Conservation (phyloP, 1,140 invertebrate species). For the Aphis gossypii region DNA sequence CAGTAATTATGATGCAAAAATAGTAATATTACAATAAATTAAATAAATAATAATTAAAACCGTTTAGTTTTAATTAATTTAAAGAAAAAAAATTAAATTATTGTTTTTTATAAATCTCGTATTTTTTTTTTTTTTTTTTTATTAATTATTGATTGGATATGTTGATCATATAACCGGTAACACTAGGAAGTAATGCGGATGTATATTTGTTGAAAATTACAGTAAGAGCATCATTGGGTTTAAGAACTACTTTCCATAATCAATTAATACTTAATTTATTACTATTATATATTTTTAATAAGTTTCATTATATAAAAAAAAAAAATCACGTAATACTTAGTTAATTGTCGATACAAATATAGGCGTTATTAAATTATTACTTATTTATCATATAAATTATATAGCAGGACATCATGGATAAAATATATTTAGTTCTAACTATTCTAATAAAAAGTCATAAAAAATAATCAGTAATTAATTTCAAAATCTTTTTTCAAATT, state of each 20-base stretch:
- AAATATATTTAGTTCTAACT: neutral
- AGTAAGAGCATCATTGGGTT: neutral
- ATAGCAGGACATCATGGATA: neutral
- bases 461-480: neutral
- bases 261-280: neutral
- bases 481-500: neutral
- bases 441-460: neutral
- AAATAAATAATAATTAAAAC: slow-evolving; percentile 5
- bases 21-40: neutral
- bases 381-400: neutral
- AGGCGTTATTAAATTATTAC: neutral
- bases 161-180: neutral
- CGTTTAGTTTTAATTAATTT: neutral
- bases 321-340: neutral
- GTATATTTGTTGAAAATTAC: neutral
- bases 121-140: too few species aligned
- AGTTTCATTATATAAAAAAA: neutral
- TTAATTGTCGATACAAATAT: neutral
- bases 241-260: neutral
- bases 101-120: neutral
- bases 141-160: neutral
- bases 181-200: neutral
- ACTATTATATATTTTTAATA: neutral
- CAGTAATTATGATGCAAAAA: neutral
- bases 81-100: neutral